Conservation (phyloP, 2,113 vertebrate species). For the Lucifuga dentata region DNA sequence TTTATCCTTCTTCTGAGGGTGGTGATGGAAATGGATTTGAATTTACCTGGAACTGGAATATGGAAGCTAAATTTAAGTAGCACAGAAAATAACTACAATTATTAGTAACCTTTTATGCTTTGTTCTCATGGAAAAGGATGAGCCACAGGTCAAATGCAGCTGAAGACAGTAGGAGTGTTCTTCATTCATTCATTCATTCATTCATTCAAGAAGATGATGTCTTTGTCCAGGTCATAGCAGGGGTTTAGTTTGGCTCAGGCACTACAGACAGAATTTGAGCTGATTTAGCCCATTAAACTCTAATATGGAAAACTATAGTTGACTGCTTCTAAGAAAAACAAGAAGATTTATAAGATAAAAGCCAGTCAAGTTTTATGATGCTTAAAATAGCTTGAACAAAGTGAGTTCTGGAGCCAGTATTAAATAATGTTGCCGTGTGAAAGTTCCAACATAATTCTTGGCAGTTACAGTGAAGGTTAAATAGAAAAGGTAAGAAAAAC, state of each 20-base stretch:
- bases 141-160: too few species aligned
- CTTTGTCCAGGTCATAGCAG: slow-evolving; percentile 3
- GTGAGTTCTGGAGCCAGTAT: not conserved
- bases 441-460: not conserved
- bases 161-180: slow-evolving; percentile 15
- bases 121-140: not conserved
- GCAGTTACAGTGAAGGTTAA: slow-evolving; percentile 6
- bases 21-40: not conserved
- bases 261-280: slow-evolving; percentile 2
- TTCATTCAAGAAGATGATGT: not conserved
- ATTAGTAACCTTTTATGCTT: too few species aligned
- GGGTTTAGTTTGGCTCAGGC: slow-evolving; percentile 35
- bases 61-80: not conserved
- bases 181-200: slow-evolving; percentile 18
- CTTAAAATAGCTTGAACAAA: not conserved
- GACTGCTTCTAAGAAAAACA: not conserved
- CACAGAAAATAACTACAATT: not conserved
- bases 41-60: not conserved
- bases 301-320: slow-evolving; percentile 24
- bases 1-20: not conserved
- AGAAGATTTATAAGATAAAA: slow-evolving; percentile 25
- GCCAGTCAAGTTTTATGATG: slow-evolving; percentile 22
- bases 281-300: slow-evolving; percentile 38
- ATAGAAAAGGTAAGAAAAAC: not conserved
- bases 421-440: too few species aligned